phyloP scores from a whole-genome alignment of 2,113 vertebrate genomes.

The Grammatotria lemairii region DNA sequence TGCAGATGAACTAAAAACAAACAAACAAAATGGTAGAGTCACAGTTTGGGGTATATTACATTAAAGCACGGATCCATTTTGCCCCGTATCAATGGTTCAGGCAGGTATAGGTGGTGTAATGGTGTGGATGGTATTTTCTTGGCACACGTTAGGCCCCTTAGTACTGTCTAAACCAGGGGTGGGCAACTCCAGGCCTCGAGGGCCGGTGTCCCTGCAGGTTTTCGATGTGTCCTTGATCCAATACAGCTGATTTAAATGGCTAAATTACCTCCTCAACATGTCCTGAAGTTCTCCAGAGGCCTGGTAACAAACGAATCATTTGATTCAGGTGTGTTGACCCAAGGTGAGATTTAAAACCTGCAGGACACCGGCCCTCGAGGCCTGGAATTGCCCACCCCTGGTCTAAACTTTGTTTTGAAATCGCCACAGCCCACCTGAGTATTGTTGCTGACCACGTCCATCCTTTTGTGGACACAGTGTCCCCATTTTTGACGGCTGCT shows the following conservation, averaged over 20 bases:
- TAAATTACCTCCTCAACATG: too few relatives aligned
- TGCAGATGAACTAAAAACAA: background rate
- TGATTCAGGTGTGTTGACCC: too few relatives aligned
- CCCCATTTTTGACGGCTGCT: background rate
- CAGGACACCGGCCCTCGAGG: too few relatives aligned
- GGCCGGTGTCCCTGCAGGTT: too few relatives aligned
- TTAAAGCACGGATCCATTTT: background rate
- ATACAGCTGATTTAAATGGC: too few relatives aligned
- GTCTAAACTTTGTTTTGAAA: background rate
- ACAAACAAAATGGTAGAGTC: accelerated
- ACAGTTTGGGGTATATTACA: background rate
- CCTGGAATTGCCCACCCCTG: too few relatives aligned
- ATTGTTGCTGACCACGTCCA: background rate
- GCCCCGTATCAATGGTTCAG: background rate
- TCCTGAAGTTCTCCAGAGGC: too few relatives aligned
- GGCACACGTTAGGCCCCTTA: background rate
- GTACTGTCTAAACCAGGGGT: background rate
- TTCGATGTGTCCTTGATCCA: too few relatives aligned
- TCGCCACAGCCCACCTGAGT: accelerated
- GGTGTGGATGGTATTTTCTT: background rate
- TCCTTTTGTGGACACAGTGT: background rate
- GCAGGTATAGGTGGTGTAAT: background rate
- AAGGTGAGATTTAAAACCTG: too few relatives aligned
- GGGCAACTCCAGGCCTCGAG: too few relatives aligned
- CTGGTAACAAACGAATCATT: too few relatives aligned